Percentiles rank a stretch among this genome's conserved stretches.
Conservation (phyloP, 2,888 invertebrate species). For the Tanaodytes sp. region DNA sequence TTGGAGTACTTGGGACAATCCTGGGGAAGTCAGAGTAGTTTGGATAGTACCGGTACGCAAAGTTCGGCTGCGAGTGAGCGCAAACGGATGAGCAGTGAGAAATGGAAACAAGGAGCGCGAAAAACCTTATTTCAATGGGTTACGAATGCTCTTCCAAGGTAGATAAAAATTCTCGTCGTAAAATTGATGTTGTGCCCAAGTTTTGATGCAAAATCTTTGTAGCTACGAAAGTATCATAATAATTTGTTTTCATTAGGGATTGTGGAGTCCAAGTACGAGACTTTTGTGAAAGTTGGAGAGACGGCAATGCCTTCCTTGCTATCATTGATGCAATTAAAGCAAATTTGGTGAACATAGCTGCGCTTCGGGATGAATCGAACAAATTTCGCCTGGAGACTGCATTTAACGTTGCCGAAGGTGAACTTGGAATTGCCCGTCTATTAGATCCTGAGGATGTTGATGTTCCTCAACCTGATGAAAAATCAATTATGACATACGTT, state of each 20-base stretch:
- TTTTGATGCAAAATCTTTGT: too few species aligned
- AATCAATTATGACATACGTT: slow-evolving; percentile 98
- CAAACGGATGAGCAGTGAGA: slow-evolving; percentile 76
- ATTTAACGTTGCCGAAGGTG: slow-evolving; percentile 92
- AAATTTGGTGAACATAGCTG: slow-evolving; percentile 90
- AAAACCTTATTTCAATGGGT: slow-evolving; percentile 96
- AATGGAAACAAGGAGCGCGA: slow-evolving; percentile 91
- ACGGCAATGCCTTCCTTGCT: slow-evolving; percentile 95
- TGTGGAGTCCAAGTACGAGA: slow-evolving; percentile 91
- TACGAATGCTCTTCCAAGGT: slow-evolving; percentile 90
- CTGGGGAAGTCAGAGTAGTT: slow-evolving; percentile 86
- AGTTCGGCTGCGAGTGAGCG: slow-evolving; percentile 76
- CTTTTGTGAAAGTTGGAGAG: slow-evolving; percentile 96
- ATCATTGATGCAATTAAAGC: slow-evolving; percentile 96
- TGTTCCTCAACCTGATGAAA: slow-evolving; percentile 95
- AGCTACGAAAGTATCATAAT: too few species aligned
- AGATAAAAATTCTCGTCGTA: slow-evolving; percentile 69
- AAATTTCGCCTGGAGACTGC: slow-evolving; percentile 90
- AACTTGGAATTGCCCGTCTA: slow-evolving; percentile 91
- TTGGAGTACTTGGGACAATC: slow-evolving; percentile 88
- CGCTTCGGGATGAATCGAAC: slow-evolving; percentile 85
- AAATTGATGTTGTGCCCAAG: too few species aligned
- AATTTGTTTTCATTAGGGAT: slow-evolving; percentile 76
- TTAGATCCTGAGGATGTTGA: slow-evolving; percentile 97
- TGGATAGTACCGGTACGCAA: slow-evolving; percentile 85